A percentile compares a stretch with the other conserved stretches of the same genome.
Conservation (phyloP, 2,113 vertebrate genomes). For the Melanerpes formicivorus region DNA sequence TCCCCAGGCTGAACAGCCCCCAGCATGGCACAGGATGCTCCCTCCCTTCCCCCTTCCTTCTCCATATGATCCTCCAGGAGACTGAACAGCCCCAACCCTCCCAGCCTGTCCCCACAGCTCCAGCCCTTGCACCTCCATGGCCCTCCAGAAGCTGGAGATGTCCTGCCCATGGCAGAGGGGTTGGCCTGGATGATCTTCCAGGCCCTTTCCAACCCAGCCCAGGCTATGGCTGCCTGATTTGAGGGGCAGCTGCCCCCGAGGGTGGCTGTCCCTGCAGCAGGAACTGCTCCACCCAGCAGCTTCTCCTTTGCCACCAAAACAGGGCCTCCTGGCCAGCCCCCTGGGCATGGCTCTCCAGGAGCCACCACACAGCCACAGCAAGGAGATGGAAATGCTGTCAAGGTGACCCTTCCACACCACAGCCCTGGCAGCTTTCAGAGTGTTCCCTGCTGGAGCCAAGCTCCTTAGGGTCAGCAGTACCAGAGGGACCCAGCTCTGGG, state of each 20-base stretch:
- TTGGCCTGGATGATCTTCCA: neutral
- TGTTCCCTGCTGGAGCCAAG: neutral
- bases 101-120: no score
- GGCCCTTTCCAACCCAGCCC: neutral
- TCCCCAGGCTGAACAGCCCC: no score
- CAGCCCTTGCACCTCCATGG: no score
- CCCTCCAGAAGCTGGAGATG: neutral
- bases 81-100: no score
- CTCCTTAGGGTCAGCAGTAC: neutral
- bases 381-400: neutral
- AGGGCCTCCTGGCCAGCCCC: neutral
- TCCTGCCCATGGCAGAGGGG: neutral
- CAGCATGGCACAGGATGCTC: no score
- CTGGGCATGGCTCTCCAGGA: neutral
- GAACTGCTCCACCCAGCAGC: neutral
- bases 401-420: neutral
- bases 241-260: fast-evolving
- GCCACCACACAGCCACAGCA: fast-evolving
- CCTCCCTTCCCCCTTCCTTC: no score
- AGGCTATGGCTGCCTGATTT: neutral
- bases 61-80: no score
- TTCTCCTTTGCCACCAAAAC: neutral
- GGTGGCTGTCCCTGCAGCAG: neutral
- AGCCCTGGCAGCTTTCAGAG: neutral
- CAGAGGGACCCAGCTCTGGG: neutral